Evolutionary conservation across 2,113 vertebrate genomes (phyloP), one percentile per base, ranked within the genome.

Genomic region (Corydoras maculifer): DNA sequence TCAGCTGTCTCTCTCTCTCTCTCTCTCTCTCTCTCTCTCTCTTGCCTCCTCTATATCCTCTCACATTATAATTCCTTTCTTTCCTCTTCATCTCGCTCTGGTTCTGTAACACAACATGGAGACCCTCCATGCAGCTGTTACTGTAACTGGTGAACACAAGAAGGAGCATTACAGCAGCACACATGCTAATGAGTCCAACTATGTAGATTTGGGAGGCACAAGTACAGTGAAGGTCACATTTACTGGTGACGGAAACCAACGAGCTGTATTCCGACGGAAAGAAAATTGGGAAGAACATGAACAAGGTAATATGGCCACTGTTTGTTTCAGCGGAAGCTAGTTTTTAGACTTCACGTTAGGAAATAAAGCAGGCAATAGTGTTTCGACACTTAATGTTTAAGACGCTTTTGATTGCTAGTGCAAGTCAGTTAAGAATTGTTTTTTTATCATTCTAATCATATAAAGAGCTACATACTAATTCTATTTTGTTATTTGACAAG

Each of bases 21-120:
- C 18, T 25, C 18, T 25, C 18, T 25, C 18, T 25, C 18, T 25
- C 18, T 25, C 18, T 25, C 18, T 25, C 18, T 25, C 18, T 25
- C 18, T 25, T 25, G 18, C 18, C 18, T 25, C 2, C 18, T 25
- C 18, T 25, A 25, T 25, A 25, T 25, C 18, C 18, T 25, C 18
- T 25, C 18, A 25, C 18, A 25, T 25, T 25, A 25, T 25, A 25
- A 25, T 25, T 25, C 18, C 18, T 25, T 25, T 25, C 18, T 25
- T 25, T 25, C 18, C 18, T 25, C 18, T 25, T 25, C 18, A 2
- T 25, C 18, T 25, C 18, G 1, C 18, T 25, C 18, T 25, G 18
- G 18, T 25, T 25, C 18, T 25, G 18, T 25, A n/a, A 35, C 31
- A 73, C 73, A 82, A 79, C 77, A 92, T 93, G 93, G 91, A 93